These are phyloP conservation scores for Lobophora halterata DNA, from an alignment of 2,888 invertebrate species.

Conservation along the genomic window DNA sequence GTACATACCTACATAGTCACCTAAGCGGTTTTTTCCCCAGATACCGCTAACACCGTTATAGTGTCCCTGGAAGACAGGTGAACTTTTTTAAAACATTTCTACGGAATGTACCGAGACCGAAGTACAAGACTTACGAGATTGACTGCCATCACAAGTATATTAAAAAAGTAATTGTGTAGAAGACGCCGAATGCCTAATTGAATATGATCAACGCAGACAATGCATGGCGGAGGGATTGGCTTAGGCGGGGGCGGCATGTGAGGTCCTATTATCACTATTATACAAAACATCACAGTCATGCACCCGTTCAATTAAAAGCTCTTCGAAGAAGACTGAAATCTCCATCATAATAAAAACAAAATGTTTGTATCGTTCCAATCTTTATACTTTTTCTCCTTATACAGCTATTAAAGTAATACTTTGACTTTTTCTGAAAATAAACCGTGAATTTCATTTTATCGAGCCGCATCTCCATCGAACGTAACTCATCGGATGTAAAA, in stretches of 20 bases:
- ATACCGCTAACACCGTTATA: slow-evolving; percentile 30
- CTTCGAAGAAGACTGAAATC: slow-evolving; percentile 58
- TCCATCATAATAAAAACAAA: slow-evolving; percentile 53
- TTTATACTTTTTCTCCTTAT: slow-evolving; percentile 56
- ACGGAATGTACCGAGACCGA: slow-evolving; percentile 16
- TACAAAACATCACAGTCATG: slow-evolving; percentile 70
- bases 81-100: slow-evolving; percentile 21
- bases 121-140: no score
- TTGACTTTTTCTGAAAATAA: slow-evolving; percentile 57
- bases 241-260: slow-evolving; percentile 42
- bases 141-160: slow-evolving; percentile 2
- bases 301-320: slow-evolving; percentile 67
- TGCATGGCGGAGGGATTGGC: slow-evolving; percentile 26
- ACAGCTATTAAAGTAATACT: slow-evolving; percentile 71
- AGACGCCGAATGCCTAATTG: slow-evolving; percentile 17
- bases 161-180: slow-evolving; percentile 10
- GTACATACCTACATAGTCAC: slow-evolving; percentile 7
- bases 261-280: slow-evolving; percentile 63
- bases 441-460: slow-evolving; percentile 67
- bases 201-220: slow-evolving; percentile 19
- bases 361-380: slow-evolving; percentile 56
- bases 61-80: slow-evolving; percentile 26
- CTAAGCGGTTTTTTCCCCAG: slow-evolving; percentile 25
- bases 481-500: slow-evolving; percentile 69
- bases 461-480: slow-evolving; percentile 54